Evolutionary conservation across 2,888 invertebrate species (phyloP), one percentile per base, ranked within the genome.

Genomic region (Synanthedon andrenaeformis): DNA sequence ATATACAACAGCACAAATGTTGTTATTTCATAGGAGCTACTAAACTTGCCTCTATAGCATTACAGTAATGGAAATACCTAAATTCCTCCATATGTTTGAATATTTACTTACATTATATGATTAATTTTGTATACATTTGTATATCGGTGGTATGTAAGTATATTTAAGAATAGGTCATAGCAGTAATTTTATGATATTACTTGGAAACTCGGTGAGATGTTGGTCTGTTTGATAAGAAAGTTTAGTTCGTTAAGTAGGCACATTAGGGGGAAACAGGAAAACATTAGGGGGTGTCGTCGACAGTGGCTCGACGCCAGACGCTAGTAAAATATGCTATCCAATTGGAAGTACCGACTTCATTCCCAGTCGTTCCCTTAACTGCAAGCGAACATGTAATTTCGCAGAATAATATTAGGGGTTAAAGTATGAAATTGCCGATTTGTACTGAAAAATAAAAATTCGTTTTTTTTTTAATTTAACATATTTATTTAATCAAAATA

Each of bases 201-300:
- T 76, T 74, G 64, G 67, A 66, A 76, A 73, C 70, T 75, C 64
- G 55, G 62, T 63, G 65, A 76, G 75, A 76, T 78, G 78, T 81
- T 70, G 76, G 80, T 80, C 74, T 72, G 75, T 74, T 72, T 70
- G 83, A 85, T 84, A 84, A 83, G 81, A 84, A 83, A 82, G 77
- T 84, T 83, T 75, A 80, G 80, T 83, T 82, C 73, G 77, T 82
- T 84, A 83, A 83, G 82, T 83, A 82, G 83, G 75, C 75, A 82
- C 85, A 82, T 84, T 84, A 83, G 74, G 78, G 74, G 69, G 74
- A 72, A 80, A 79, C 82, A 81, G 82, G 82, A 83, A 83, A 82
- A 82, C 82, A 80, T 84, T 82, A 78, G 73, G 75, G 76, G 65
- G 74, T 76, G 77, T 77, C 76, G 75, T 65, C 74, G 74, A 67